phyloP scores from a whole-genome alignment of 2,797 vertebrate genomes.

The Melanotaenia pygmaea region DNA sequence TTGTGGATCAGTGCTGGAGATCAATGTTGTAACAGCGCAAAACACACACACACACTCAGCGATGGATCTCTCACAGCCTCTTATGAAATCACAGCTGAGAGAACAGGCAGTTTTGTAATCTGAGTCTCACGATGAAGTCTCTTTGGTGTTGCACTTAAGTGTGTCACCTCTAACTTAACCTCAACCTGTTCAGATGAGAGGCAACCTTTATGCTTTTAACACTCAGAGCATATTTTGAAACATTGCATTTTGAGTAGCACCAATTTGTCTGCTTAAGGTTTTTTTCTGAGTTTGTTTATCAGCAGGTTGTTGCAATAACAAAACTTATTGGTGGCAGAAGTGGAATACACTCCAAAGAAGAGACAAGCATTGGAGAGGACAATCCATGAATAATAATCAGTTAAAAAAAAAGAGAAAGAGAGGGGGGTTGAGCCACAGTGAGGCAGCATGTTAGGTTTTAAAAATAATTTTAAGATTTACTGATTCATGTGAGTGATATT shows the following conservation, averaged over 20 bases:
- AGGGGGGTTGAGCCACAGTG: too few relatives aligned
- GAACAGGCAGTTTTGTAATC: conserved; percentile 67
- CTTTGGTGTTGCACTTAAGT: conserved; percentile 51
- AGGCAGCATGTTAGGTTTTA: not conserved
- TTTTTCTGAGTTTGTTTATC: not conserved
- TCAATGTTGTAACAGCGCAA: conserved; percentile 53
- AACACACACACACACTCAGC: conserved; percentile 14
- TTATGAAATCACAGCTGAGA: conserved; percentile 69
- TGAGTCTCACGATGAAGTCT: conserved; percentile 49
- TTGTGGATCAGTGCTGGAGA: conserved; percentile 67
- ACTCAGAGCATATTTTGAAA: not conserved
- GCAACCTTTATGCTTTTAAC: conserved; percentile 18
- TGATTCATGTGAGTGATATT: not conserved
- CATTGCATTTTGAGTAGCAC: not conserved
- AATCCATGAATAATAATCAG: not conserved
- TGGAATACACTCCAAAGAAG: not conserved
- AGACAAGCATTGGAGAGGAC: not conserved
- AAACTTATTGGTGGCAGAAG: not conserved
- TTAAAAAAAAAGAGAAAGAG: not conserved
- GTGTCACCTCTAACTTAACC: conserved; percentile 60
- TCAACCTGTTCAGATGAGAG: conserved; percentile 40
- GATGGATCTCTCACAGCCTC: conserved; percentile 62
- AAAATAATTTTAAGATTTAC: not conserved
- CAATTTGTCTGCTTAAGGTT: not conserved
- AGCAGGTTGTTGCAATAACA: not conserved